phyloP scores from a whole-genome alignment of 2,888 invertebrate genomes.

The Aradus depressus region DNA sequence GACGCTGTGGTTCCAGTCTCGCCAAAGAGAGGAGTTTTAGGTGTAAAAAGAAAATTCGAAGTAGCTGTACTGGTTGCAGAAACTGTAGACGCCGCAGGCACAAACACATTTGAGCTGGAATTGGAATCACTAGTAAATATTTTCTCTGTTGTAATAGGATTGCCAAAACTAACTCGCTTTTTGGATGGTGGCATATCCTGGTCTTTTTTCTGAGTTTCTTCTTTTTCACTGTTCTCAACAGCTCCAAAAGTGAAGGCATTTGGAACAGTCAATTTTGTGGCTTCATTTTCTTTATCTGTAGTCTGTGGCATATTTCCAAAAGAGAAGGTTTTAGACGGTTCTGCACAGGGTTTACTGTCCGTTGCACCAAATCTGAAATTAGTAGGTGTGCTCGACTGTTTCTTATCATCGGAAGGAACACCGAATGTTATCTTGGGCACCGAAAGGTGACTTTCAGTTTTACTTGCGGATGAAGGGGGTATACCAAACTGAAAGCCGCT shows the following conservation, averaged over 20 bases:
- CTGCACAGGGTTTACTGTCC: constrained; percentile 2
- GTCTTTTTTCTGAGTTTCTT: neutral
- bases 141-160: constrained; percentile 12
- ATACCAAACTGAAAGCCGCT: constrained; percentile 11
- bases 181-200: constrained; percentile 15
- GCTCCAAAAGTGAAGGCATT: constrained; percentile 6
- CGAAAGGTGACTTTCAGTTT: neutral
- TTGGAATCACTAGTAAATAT: neutral
- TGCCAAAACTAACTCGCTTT: constrained; percentile 23
- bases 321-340: neutral
- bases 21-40: constrained; percentile 11
- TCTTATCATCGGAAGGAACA: constrained; percentile 7
- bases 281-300: neutral
- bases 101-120: constrained; percentile 5
- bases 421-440: constrained; percentile 4
- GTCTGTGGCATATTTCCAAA: constrained; percentile 1
- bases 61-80: constrained; percentile 7
- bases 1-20: constrained; percentile 12
- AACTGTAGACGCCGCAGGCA: constrained; percentile 1
- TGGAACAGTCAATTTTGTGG: neutral
- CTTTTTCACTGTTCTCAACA: constrained; percentile 1
- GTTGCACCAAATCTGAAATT: constrained; percentile 17
- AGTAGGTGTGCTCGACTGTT: neutral
- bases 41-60: neutral
- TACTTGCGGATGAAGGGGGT: neutral